Percentiles rank a stretch among this genome's conserved stretches.
Conservation (phyloP, 2,888 invertebrate genomes). For the Dinocampus coccinellae region DNA sequence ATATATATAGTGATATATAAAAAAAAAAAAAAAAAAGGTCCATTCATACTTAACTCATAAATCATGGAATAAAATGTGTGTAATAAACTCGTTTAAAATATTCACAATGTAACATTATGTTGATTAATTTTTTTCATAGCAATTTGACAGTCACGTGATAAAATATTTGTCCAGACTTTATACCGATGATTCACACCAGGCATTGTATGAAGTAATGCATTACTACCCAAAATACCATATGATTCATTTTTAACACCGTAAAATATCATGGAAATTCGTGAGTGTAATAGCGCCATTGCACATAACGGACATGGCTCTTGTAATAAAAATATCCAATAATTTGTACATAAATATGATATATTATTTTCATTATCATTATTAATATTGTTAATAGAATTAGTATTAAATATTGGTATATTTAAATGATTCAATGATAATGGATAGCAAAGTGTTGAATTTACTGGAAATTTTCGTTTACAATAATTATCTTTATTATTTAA, state of each 20-base stretch:
- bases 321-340: slow-evolving; percentile 85
- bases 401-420: slow-evolving; percentile 42
- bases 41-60: slow-evolving; percentile 18
- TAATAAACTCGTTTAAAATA: slow-evolving; percentile 23
- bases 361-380: slow-evolving; percentile 59
- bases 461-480: slow-evolving; percentile 48
- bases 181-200: slow-evolving; percentile 91
- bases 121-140: slow-evolving; percentile 42
- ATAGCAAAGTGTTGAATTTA: slow-evolving; percentile 53
- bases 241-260: slow-evolving; percentile 73
- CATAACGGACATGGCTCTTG: slow-evolving; percentile 96
- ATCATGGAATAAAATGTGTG: neutral
- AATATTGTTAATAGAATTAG: slow-evolving; percentile 4
- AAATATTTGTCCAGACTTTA: slow-evolving; percentile 82
- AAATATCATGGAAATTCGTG: slow-evolving; percentile 86
- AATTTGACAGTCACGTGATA: slow-evolving; percentile 67
- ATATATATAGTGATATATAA: neutral
- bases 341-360: slow-evolving; percentile 87
- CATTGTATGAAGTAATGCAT: slow-evolving; percentile 82
- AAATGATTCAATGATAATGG: slow-evolving; percentile 50
- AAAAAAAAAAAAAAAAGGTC: neutral
- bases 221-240: slow-evolving; percentile 81
- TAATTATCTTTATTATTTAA: neutral
- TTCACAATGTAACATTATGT: slow-evolving; percentile 19
- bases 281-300: slow-evolving; percentile 94